A percentile compares a stretch with the other conserved stretches of the same genome.
Evolutionary conservation across 1,140 invertebrate genomes (phyloP).

Genomic region (Orussus abietinus): DNA sequence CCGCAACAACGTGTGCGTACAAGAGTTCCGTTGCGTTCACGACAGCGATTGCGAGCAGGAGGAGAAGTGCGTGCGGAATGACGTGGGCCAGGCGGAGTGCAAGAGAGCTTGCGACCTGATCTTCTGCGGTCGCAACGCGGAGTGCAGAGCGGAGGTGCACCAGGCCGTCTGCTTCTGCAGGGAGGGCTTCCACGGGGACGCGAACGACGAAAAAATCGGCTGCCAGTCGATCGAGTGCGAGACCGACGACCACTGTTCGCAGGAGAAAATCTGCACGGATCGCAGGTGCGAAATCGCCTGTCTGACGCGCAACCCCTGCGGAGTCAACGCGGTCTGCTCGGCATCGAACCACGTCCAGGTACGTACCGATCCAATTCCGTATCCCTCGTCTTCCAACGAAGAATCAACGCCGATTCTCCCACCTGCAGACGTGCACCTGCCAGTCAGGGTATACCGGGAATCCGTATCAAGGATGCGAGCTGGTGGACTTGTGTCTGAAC

Average conservation of each 20-base stretch:
- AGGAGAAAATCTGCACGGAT: constrained; percentile 76
- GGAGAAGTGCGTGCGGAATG: constrained; percentile 67
- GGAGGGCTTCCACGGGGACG: constrained; percentile 73
- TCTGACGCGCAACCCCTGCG: constrained; percentile 73
- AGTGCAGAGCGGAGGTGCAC: constrained; percentile 69
- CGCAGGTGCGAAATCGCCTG: constrained; percentile 83
- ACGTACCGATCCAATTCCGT: not conserved
- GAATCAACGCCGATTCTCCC: constrained; percentile 2
- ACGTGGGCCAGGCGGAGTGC: constrained; percentile 68
- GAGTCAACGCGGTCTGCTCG: constrained; percentile 77
- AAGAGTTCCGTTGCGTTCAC: constrained; percentile 69
- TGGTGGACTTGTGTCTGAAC: constrained; percentile 75
- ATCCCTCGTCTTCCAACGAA: not conserved
- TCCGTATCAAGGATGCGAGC: constrained; percentile 63
- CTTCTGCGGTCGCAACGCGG: constrained; percentile 78
- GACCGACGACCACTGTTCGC: constrained; percentile 67
- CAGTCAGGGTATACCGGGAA: constrained; percentile 83
- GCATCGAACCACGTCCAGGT: constrained; percentile 70
- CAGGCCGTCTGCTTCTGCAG: constrained; percentile 72
- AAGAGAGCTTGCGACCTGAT: constrained; percentile 65
- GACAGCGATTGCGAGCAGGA: constrained; percentile 67
- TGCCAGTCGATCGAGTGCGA: constrained; percentile 77
- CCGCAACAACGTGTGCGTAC: constrained; percentile 75
- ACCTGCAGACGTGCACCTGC: constrained; percentile 65
- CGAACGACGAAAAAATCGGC: constrained; percentile 65